Conservation (phyloP, 2,113 vertebrate genomes). For the Chaenocephalus aceratus region DNA sequence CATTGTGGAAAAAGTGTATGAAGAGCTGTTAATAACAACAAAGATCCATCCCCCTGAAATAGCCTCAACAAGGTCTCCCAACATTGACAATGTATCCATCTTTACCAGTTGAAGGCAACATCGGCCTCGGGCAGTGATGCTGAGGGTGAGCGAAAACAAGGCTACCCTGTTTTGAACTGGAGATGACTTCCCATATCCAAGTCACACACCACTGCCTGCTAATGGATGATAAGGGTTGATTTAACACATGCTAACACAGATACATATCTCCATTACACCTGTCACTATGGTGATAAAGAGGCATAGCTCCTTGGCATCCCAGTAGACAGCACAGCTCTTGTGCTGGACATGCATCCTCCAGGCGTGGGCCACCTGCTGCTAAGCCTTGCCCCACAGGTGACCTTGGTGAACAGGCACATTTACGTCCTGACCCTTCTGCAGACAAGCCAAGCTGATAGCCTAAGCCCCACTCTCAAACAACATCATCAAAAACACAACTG, state of each 20-base stretch:
- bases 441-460: neutral
- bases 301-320: conserved; percentile 8
- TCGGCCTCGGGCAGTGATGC: neutral
- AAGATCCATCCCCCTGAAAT: conserved; percentile 36
- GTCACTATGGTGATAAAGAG: conserved; percentile 26
- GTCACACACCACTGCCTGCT: conserved; percentile 44
- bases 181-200: conserved; percentile 57
- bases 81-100: conserved; percentile 2
- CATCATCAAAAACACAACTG: conserved; percentile 24
- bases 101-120: conserved; percentile 14
- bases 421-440: conserved; percentile 27
- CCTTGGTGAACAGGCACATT: conserved; percentile 72
- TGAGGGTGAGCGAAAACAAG: neutral
- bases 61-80: conserved; percentile 5
- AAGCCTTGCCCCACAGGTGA: conserved; percentile 69
- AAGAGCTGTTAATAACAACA: neutral
- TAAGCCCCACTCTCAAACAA: neutral
- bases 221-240: conserved; percentile 47
- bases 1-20: neutral
- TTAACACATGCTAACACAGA: conserved; percentile 1
- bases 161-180: conserved; percentile 52
- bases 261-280: conserved; percentile 22
- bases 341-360: conserved; percentile 48
- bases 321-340: conserved; percentile 10
- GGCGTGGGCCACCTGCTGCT: conserved; percentile 68